These are phyloP conservation scores for Argynnis bischoffii DNA, from an alignment of 2,888 invertebrate species.

Conservation along the genomic window DNA sequence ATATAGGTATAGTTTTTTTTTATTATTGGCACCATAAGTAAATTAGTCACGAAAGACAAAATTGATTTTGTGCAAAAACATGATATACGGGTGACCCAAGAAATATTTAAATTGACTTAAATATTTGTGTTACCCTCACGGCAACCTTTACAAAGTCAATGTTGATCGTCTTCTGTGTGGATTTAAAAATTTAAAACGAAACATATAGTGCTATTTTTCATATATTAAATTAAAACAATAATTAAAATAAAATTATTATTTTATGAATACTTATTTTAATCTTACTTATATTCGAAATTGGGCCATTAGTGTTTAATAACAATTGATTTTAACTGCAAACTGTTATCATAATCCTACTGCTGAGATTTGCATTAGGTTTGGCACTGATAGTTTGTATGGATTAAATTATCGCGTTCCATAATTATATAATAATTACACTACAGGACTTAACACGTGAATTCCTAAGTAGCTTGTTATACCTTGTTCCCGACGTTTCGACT, in stretches of 20 bases:
- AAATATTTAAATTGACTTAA: slow-evolving; percentile 39
- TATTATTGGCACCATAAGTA: background rate
- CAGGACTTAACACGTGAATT: no score
- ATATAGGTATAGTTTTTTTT: no score
- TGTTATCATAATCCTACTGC: slow-evolving; percentile 7
- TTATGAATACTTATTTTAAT: no score
- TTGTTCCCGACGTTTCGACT: no score
- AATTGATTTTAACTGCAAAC: slow-evolving; percentile 2
- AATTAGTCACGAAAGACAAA: slow-evolving; percentile 6
- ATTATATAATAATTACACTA: no score
- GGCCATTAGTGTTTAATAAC: background rate
- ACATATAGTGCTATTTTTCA: no score
- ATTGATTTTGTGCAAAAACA: slow-evolving; percentile 10
- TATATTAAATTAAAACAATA: no score
- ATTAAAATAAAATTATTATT: no score
- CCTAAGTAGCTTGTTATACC: no score
- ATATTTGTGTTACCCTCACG: slow-evolving; percentile 53
- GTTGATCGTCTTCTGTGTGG: slow-evolving; percentile 23
- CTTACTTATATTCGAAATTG: background rate
- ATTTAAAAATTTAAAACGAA: background rate
- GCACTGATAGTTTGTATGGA: background rate
- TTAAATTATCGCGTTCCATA: no score
- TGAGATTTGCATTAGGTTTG: slow-evolving; percentile 9
- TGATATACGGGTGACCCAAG: slow-evolving; percentile 3
- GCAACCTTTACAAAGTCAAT: slow-evolving; percentile 50